Percentiles rank a stretch among this genome's conserved stretches.
These are phyloP conservation scores for Agrilus biguttatus DNA, from an alignment of 2,888 invertebrate species.

Conservation along the genomic window DNA sequence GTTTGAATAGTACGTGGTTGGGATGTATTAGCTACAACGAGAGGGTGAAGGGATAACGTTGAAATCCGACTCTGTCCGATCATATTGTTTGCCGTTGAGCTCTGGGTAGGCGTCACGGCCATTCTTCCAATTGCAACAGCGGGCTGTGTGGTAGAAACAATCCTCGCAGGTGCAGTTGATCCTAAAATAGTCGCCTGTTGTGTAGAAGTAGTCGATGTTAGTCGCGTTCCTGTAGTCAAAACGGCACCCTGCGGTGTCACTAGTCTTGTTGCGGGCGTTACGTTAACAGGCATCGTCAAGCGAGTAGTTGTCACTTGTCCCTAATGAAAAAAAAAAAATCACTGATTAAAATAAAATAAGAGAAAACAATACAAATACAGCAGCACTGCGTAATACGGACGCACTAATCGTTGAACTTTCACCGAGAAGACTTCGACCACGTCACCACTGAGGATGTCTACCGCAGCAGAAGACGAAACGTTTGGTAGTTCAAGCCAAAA, in stretches of 20 bases:
- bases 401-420: too few species aligned
- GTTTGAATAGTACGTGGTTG: conserved; percentile 19
- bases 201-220: conserved; percentile 20
- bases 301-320: conserved; percentile 24
- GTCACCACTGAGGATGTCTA: too few species aligned
- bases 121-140: conserved; percentile 21
- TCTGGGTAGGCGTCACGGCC: conserved; percentile 16
- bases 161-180: conserved; percentile 15
- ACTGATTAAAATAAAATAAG: too few species aligned
- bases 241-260: conserved; percentile 25
- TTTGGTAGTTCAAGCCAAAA: too few species aligned
- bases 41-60: conserved; percentile 24
- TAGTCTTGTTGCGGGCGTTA: conserved; percentile 18
- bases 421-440: too few species aligned
- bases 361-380: too few species aligned
- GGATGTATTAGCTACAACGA: conserved; percentile 23
- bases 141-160: conserved; percentile 22
- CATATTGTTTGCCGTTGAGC: conserved; percentile 15
- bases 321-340: conserved; percentile 15
- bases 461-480: too few species aligned
- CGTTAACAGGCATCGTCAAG: conserved; percentile 23
- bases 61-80: conserved; percentile 23
- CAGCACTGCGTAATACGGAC: too few species aligned
- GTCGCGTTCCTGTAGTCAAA: conserved; percentile 22
- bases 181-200: conserved; percentile 16